Evolutionary conservation across 2,113 vertebrate species (phyloP), one percentile per base, ranked within the genome.

Genomic region (Aptenodytes forsteri): DNA sequence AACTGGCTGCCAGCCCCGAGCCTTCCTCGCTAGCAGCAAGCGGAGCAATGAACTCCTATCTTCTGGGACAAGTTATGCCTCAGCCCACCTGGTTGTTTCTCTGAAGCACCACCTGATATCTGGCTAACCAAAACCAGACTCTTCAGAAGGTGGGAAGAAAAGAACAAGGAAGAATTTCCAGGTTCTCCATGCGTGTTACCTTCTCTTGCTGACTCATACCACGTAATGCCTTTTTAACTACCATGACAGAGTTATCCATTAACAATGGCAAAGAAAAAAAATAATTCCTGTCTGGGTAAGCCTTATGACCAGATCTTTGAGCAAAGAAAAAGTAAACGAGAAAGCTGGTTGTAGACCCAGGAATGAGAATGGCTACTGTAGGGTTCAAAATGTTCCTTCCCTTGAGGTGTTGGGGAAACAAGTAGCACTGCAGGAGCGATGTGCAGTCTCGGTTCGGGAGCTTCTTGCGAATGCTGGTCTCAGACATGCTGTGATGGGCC

Each of bases 161-260:
- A 50, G 67, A 90, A 80, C 25, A 65, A 54, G 76, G 86, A 87
- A 87, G 69, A 83, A 87, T 70, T 82, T 75, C 29, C 65, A 89
- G 32, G 65, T 79, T 40, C 25, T 89, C 81, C 26, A 6, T 16
- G 29, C 5, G 3, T 22, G 10, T 79, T 78, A 25, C 65, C 38
- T 64, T 78, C 54, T 52, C 29, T 42, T 78, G 77, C 87, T 96
- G 94, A 89, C 30, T 93, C 84, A 47, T 36, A 44, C 42, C 69
- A 71, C 0, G 0, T 44, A 29, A 29, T 2, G 26, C 32, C 69
- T 75, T 92, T 91, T 87, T 87, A 94, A 78, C 56, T 50, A 27
- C 70, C 7, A 3, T 71, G 70, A 55, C 65, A 81, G 36, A 83
- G 70, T 87, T 97, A 91, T 25, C 81, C 65, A 85, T 87, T 96